A percentile compares a stretch with the other conserved stretches of the same genome.
phyloP scores from a whole-genome alignment of 2,888 invertebrate species.

The Aleiodes leptofemur region DNA sequence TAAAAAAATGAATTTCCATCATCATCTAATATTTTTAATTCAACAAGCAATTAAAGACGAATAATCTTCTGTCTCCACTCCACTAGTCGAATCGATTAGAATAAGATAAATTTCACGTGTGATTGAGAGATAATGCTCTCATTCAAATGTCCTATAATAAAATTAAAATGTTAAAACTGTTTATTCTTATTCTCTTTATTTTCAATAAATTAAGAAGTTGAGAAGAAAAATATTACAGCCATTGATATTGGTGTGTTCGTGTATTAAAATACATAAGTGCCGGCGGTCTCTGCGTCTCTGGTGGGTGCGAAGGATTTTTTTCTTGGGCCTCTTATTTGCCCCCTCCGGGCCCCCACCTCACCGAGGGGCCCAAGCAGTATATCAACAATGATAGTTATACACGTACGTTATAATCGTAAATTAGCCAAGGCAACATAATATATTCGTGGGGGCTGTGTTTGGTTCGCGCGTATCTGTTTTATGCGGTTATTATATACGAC shows the following conservation, averaged over 20 bases:
- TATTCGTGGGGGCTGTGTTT: constrained; percentile 70
- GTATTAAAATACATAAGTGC: constrained; percentile 39
- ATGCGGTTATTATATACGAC: constrained; percentile 76
- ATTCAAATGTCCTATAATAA: constrained; percentile 15
- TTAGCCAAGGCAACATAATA: constrained; percentile 75
- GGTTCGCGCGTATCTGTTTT: constrained; percentile 75
- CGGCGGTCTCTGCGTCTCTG: constrained; percentile 26
- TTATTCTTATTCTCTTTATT: constrained; percentile 7
- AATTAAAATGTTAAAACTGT: constrained; percentile 41
- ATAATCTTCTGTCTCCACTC: too few species aligned
- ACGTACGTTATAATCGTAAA: constrained; percentile 76
- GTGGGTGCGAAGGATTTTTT: constrained; percentile 34
- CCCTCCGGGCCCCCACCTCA: constrained; percentile 37
- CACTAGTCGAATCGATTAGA: too few species aligned
- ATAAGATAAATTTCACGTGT: background rate
- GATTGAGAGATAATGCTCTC: constrained; percentile 23
- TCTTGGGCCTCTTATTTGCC: constrained; percentile 39
- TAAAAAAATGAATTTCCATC: too few species aligned
- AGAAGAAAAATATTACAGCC: constrained; percentile 44
- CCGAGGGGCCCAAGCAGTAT: constrained; percentile 68
- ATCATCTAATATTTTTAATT: too few species aligned
- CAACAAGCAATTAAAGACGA: too few species aligned
- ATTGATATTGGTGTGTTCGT: constrained; percentile 38
- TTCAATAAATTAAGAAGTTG: constrained; percentile 37
- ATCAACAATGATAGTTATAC: constrained; percentile 76